Percentiles rank a stretch among this genome's conserved stretches.
These are phyloP conservation scores for human DNA, from an alignment of 2,113 vertebrate genomes.

Conservation along the genomic window DNA sequence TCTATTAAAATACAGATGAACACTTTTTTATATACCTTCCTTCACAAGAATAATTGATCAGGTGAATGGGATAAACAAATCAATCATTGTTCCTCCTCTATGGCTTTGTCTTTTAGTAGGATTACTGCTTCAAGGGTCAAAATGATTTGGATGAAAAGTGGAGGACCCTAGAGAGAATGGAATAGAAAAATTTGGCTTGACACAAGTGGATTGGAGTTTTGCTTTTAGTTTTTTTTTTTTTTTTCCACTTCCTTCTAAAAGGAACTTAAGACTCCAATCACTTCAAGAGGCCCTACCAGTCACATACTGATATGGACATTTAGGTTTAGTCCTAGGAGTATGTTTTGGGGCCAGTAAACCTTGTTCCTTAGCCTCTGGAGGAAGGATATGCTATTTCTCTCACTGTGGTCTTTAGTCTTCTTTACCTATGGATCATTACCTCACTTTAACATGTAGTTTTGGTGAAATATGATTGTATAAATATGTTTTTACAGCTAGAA, in stretches of 20 bases:
- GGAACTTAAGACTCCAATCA: not conserved
- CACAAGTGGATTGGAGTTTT: not conserved
- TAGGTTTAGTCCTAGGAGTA: not conserved
- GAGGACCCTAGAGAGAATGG: not conserved
- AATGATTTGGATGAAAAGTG: not conserved
- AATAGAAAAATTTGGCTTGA: not conserved
- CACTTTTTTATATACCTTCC: not conserved
- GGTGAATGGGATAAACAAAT: not conserved
- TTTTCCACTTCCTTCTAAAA: not conserved
- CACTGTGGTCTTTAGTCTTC: not conserved
- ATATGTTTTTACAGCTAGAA: not conserved
- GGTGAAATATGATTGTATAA: conserved; percentile 22
- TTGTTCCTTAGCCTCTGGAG: not conserved
- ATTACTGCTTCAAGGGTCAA: not conserved
- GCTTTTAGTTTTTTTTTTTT: not conserved
- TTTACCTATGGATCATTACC: not conserved
- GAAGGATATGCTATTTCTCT: not conserved
- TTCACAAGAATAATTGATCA: not conserved
- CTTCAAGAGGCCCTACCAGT: not conserved
- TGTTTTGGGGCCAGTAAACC: not conserved
- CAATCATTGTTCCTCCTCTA: not conserved
- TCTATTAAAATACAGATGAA: not conserved
- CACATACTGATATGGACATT: not conserved
- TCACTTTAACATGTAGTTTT: not conserved
- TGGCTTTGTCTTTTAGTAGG: not conserved